Base-by-base conservation (phyloP, 2,113 vertebrate genomes). In the Trochalopteron elliotii region DNA sequence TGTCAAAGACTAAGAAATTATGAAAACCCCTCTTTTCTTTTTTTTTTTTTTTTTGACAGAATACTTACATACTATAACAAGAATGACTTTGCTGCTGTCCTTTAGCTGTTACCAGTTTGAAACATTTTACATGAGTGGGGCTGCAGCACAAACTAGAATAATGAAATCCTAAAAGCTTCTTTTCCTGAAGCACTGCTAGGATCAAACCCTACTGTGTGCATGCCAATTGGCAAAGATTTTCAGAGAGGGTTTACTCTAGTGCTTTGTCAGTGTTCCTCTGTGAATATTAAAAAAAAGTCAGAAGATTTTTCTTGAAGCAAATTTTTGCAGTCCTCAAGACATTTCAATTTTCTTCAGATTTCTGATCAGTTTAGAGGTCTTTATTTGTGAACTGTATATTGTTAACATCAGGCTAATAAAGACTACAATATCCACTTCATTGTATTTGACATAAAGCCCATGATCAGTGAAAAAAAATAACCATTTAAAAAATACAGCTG, bases 81-180 rank as follows among this genome's bases (percentile, higher is more conserved):
- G 2, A 4, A 94, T 20, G 4, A 33, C 47, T 61, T 76, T 57
- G 35, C 33, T 89, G 50, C 45, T 70, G 55, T 50, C 42, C 64
- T 78, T 74, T 20, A 59, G 56, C 42, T 61, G 21, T 30, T 70
- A 24, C 15, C 39, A 45, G 28, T 69, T 69, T 57, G 57, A 91
- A 88, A 55, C 12, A 31, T 37, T 89, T 63, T 3, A 50, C 15
- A 30, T 5, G 39, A 14, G 4, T 17, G 42, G 52, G 56, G 56
- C 42, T 81, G 77, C 50, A 93, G 84, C 61, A 82, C 5, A 25
- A 84, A 55, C 52, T 12, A 28, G 42, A 86, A 87, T 25, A 89
- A 94, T 65, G 57, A 95, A 95, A 56, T 50, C 59, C 44, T 71
- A 64, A 76, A 76, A 89, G 82, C 65, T 94, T 24, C 69, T 84